Evolutionary conservation across 2,797 vertebrate genomes (phyloP), one percentile per base, ranked within the genome.

Genomic region (Chromobotia macracanthus): DNA sequence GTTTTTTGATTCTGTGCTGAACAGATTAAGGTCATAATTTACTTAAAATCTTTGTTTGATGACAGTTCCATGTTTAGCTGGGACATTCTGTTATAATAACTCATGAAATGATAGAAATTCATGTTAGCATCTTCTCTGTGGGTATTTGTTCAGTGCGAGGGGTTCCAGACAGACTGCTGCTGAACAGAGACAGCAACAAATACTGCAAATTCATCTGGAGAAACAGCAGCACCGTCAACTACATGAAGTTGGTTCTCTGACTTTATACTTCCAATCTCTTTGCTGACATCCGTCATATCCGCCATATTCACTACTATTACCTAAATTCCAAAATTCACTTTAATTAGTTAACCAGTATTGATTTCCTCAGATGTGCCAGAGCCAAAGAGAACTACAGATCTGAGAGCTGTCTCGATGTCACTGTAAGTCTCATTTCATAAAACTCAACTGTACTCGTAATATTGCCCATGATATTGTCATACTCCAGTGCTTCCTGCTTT

Each of bases 181-280:
- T 96, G 75, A 94, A 87, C 75, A 90, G 95, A 89, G 91, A 95
- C 86, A 12, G 92, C 79, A 88, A 88, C 80, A 94, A 89, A 82
- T 95, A 94, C 87, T 96, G 95, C 89, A 94, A 88, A 51, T 95
- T 93, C 83, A 66, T 95, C 56, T 96, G 95, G 95, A 94, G 82
- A 87, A 92, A 95, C 67, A 82, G 90, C 44, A 92, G 86, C 1
- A 48, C 82, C 23, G 53, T 87, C 25, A 95, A 95, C 88, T 91
- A 92, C 87, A 94, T 92, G 90, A 94, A n/a, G n/a, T n/a, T n/a
- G n/a, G n/a, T n/a, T n/a, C n/a, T n/a, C n/a, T n/a, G 2, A 8
- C 55, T 56, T 11, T 23, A 35, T 28, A 18, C 31, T 63, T 63
- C 16, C 18, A 16, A 35, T 61, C 6, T 18, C 6, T 51, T 51